phyloP scores from a whole-genome alignment of 1,140 invertebrate genomes.

The Portunus trituberculatus region DNA sequence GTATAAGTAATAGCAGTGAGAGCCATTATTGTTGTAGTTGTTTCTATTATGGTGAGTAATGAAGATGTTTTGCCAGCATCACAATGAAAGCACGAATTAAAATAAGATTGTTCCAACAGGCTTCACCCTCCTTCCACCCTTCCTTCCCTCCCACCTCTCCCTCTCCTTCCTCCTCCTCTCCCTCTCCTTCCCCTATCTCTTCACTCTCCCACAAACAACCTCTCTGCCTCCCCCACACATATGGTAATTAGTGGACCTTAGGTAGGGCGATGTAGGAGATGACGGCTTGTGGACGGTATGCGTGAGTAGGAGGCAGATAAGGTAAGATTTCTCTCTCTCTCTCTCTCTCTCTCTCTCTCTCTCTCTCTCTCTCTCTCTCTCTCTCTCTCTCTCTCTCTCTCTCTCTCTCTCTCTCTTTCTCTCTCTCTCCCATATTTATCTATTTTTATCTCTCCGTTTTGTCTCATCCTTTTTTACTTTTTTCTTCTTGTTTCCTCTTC shows the following conservation, averaged over 20 bases:
- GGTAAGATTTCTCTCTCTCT: background rate
- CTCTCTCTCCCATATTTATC: too few relatives aligned
- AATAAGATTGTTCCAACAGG: too few relatives aligned
- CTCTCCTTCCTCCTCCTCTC: background rate
- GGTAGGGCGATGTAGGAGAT: background rate
- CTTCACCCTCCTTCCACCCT: too few relatives aligned
- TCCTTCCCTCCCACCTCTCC: background rate
- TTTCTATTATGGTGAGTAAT: too few relatives aligned
- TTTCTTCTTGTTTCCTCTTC: too few relatives aligned
- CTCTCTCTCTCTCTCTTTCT: too few relatives aligned
- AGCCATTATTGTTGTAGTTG: background rate
- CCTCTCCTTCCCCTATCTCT: background rate
- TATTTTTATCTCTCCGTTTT: too few relatives aligned
- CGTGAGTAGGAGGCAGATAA: background rate
- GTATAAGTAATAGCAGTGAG: background rate
- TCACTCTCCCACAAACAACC: background rate
- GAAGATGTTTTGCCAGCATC: too few relatives aligned
- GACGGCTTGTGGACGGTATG: background rate
- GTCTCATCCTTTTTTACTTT: too few relatives aligned
- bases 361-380: too few relatives aligned
- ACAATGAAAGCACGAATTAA: too few relatives aligned
- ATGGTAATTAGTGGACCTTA: background rate
- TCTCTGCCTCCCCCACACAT: background rate
- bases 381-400: too few relatives aligned
- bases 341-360: background rate